A percentile compares a stretch with the other conserved stretches of the same genome.
Evolutionary conservation across 2,797 vertebrate genomes (phyloP).

Genomic region (Pseudochromis fuscus): DNA sequence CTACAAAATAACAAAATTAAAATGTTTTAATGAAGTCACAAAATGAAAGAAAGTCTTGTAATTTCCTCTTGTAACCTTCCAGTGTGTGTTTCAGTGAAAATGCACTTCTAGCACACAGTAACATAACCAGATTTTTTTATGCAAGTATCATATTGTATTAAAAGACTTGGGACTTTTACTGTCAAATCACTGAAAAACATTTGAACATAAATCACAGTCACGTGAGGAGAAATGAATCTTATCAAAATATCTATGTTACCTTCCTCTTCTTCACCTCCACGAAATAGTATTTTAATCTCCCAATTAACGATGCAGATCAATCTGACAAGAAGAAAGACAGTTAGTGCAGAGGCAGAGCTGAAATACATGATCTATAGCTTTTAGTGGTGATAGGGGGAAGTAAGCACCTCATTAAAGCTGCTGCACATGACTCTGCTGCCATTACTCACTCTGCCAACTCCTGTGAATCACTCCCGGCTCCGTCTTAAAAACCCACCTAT

Average conservation of each 20-base stretch:
- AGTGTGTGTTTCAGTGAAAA: too few species aligned
- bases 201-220: background rate
- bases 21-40: too few species aligned
- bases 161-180: background rate
- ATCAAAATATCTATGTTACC: slow-evolving; percentile 45
- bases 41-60: too few species aligned
- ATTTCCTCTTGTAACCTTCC: too few species aligned
- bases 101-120: too few species aligned
- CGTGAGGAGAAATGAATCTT: slow-evolving; percentile 42
- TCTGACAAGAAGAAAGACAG: slow-evolving; percentile 42
- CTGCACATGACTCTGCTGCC: slow-evolving; percentile 42
- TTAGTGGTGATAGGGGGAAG: slow-evolving; percentile 51
- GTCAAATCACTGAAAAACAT: background rate
- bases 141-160: too few species aligned
- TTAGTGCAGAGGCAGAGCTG: slow-evolving; percentile 32
- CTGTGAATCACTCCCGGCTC: slow-evolving; percentile 51
- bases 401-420: slow-evolving; percentile 74
- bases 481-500: slow-evolving; percentile 33
- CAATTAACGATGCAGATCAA: slow-evolving; percentile 58
- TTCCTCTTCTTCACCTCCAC: background rate
- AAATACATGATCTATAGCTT: slow-evolving; percentile 67
- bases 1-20: too few species aligned
- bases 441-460: slow-evolving; percentile 66
- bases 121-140: background rate
- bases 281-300: slow-evolving; percentile 60